Conservation (phyloP, 2,888 invertebrate species). For the Buathra laborator region DNA sequence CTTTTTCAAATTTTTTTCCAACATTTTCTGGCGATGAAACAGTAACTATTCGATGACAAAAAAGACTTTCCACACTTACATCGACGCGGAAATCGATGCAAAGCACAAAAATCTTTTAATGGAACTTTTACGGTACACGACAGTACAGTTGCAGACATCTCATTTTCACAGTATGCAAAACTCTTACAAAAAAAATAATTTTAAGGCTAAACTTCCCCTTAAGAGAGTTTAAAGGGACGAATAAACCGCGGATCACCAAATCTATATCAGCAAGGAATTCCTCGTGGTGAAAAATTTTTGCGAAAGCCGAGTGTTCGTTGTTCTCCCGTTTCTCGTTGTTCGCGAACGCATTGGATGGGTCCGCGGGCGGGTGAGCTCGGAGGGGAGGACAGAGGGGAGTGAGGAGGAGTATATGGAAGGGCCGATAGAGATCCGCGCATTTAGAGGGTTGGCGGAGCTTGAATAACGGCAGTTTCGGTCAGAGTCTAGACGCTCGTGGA, state of each 20-base stretch:
- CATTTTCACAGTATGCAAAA: too few relatives aligned
- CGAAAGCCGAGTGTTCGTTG: constrained; percentile 57
- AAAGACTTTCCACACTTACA: too few relatives aligned
- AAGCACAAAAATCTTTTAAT: too few relatives aligned
- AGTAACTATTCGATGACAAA: too few relatives aligned
- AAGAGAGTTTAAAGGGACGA: not conserved
- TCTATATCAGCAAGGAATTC: constrained; percentile 37
- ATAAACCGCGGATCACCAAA: constrained; percentile 6
- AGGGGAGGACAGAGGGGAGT: constrained; percentile 2
- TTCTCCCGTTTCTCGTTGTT: constrained; percentile 60
- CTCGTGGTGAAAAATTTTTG: constrained; percentile 32
- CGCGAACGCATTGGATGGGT: constrained; percentile 45
- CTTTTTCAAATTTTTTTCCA: not conserved
- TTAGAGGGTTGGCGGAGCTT: constrained; percentile 59
- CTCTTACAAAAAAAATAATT: too few relatives aligned
- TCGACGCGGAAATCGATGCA: too few relatives aligned
- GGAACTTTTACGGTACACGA: too few relatives aligned
- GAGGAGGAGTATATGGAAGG: too few relatives aligned
- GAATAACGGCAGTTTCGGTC: constrained; percentile 69
- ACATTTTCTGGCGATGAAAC: too few relatives aligned
- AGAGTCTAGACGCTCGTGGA: constrained; percentile 65
- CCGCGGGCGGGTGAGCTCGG: not conserved
- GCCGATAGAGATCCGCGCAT: constrained; percentile 40
- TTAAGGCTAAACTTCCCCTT: not conserved
- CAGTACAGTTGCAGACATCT: too few relatives aligned